Conservation (phyloP, 2,797 vertebrate species). For the Lates japonicus region DNA sequence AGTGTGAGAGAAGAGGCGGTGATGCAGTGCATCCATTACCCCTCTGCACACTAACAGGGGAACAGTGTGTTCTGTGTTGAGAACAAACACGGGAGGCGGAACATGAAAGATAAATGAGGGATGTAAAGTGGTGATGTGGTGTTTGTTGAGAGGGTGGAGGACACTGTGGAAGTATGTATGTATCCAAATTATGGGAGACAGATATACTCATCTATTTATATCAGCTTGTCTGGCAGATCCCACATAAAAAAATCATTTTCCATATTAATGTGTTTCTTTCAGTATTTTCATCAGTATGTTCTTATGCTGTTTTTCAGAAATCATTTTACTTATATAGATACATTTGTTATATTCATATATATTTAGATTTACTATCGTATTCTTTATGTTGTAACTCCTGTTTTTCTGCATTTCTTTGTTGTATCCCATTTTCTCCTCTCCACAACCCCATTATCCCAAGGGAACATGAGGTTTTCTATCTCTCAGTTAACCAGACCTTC, state of each 20-base stretch:
- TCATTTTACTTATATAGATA: background rate
- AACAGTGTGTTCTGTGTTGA: conserved; percentile 46
- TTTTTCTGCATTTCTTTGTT: background rate
- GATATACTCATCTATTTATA: conserved; percentile 27
- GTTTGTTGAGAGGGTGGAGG: conserved; percentile 24
- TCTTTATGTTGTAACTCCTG: background rate
- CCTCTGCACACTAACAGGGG: conserved; percentile 1
- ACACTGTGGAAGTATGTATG: conserved; percentile 10
- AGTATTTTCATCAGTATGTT: background rate
- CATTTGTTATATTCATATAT: background rate
- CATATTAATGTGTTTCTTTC: background rate
- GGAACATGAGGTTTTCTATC: background rate
- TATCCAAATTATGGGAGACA: conserved; percentile 23
- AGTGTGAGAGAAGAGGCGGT: conserved; percentile 9
- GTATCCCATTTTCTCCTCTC: conserved; percentile 1
- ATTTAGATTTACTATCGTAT: background rate
- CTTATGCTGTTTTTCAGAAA: background rate
- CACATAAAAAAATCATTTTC: conserved; percentile 2
- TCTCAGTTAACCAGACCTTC: background rate
- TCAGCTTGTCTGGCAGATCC: background rate
- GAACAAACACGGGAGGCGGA: conserved; percentile 41
- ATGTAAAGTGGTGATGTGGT: conserved; percentile 37
- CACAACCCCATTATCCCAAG: background rate
- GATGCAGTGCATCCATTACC: conserved; percentile 18
- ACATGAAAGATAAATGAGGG: conserved; percentile 62